These are phyloP conservation scores for Mastigias papua DNA, from an alignment of 30 jellyfish, hydroid and myxozoan species.

Conservation along the genomic window DNA sequence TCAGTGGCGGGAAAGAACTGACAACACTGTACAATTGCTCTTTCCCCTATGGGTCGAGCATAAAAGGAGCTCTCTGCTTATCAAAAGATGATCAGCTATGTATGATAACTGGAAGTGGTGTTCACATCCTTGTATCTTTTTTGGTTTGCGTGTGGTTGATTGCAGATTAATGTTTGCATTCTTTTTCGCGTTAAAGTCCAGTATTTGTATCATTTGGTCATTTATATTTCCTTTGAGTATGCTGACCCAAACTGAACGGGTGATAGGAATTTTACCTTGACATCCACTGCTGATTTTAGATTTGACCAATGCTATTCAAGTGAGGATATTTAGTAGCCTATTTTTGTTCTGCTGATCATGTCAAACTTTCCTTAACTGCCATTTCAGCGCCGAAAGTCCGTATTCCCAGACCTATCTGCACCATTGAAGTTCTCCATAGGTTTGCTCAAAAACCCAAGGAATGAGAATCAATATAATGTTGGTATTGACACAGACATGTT, in stretches of 20 bases:
- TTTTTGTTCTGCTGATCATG: constrained; percentile 8
- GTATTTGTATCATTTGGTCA: neutral
- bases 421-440: constrained; percentile 24
- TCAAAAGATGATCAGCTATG: constrained; percentile 57
- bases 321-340: neutral
- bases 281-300: too few species aligned
- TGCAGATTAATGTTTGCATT: too few species aligned
- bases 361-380: neutral
- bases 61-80: constrained; percentile 1
- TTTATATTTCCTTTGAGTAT: neutral
- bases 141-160: neutral
- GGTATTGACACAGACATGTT: constrained; percentile 49
- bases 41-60: constrained; percentile 11
- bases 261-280: too few species aligned
- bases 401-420: constrained; percentile 3
- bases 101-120: constrained; percentile 22
- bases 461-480: constrained; percentile 50
- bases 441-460: constrained; percentile 34
- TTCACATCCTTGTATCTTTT: constrained; percentile 69
- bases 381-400: constrained; percentile 31
- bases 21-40: constrained; percentile 2
- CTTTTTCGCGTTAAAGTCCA: too few species aligned
- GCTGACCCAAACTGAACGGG: too few species aligned
- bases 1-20: constrained; percentile 34
- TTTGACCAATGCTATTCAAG: too few species aligned